Evolutionary conservation across 2,113 vertebrate genomes (phyloP), one percentile per base, ranked within the genome.

Genomic region (Hippocampus mohnikei): DNA sequence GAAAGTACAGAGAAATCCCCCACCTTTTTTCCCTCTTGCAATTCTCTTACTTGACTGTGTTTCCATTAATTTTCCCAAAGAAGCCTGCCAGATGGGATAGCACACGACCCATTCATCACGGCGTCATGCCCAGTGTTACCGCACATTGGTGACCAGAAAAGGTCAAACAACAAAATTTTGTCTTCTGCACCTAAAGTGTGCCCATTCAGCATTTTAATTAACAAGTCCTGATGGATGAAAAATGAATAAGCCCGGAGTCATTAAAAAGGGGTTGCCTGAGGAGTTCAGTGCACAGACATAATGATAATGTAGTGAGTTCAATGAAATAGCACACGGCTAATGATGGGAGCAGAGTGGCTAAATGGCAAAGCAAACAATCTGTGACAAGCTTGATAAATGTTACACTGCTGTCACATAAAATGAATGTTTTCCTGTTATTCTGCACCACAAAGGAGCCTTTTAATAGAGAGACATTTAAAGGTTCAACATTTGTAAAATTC

Each of bases 171-270:
- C 85, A 81, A 80, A 83, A 88, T 87, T 77, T 80, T 76, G 74
- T 83, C 81, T 83, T 88, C 21, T 74, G 72, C 84, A 77, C 81
- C 75, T 84, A 88, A 91, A 89, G 87, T 90, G 86, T 70, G 78
- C 78, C 40, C 84, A 88, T 88, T 90, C 87, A 88, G 88, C 84
- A 84, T 87, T 89, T 88, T 88, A 90, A 91, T 91, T 87, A 91
- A 89, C 81, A 81, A 79, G 79, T 67, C 61, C 6, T 3, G 52
- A 63, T 65, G 63, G n/a, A 75, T 85, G 84, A 86, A 89, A 87
- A 85, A 90, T 85, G 78, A 85, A 86, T 78, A 79, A 86, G 67
- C 52, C 42, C 67, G 62, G 73, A 68, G 78, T 72, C 27, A 67
- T 78, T 52, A 70, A 74, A 66, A 59, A 69, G 67, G 69, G 71